phyloP scores from a whole-genome alignment of 1,140 invertebrate species.

The Holotrichia oblita region DNA sequence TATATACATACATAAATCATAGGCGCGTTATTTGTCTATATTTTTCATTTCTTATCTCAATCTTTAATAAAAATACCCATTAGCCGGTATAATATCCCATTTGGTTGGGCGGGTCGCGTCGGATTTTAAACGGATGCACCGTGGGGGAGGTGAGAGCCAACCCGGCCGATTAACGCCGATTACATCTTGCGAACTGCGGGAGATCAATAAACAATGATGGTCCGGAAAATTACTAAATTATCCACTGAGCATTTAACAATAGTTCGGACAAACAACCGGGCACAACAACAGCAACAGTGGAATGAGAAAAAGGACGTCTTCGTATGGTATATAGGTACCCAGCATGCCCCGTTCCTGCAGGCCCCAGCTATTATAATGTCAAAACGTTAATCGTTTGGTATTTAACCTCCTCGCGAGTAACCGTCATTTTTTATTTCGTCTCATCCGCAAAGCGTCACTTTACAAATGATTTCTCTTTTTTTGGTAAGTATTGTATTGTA shows the following conservation, averaged over 20 bases:
- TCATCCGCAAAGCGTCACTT: conserved; percentile 8
- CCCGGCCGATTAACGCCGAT: conserved; percentile 55
- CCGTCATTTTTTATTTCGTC: conserved; percentile 20
- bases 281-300: conserved; percentile 36
- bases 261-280: conserved; percentile 48
- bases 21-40: conserved; percentile 33
- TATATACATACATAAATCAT: conserved; percentile 13
- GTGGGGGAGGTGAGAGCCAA: conserved; percentile 54
- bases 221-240: conserved; percentile 56
- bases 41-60: conserved; percentile 45
- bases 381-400: conserved; percentile 50
- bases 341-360: conserved; percentile 42
- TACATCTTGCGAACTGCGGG: conserved; percentile 54
- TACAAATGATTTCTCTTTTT: conserved; percentile 29
- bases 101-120: conserved; percentile 45
- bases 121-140: conserved; percentile 48
- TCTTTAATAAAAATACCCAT: conserved; percentile 48
- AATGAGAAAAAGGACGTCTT: conserved; percentile 47
- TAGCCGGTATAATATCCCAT: conserved; percentile 47
- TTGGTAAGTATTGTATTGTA: not conserved
- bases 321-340: not conserved
- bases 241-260: conserved; percentile 52
- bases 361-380: conserved; percentile 48
- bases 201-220: conserved; percentile 57
- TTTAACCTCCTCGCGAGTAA: conserved; percentile 42